Evolutionary conservation across 2,797 vertebrate genomes (phyloP).

Genomic region (Anomalospiza imberbis): DNA sequence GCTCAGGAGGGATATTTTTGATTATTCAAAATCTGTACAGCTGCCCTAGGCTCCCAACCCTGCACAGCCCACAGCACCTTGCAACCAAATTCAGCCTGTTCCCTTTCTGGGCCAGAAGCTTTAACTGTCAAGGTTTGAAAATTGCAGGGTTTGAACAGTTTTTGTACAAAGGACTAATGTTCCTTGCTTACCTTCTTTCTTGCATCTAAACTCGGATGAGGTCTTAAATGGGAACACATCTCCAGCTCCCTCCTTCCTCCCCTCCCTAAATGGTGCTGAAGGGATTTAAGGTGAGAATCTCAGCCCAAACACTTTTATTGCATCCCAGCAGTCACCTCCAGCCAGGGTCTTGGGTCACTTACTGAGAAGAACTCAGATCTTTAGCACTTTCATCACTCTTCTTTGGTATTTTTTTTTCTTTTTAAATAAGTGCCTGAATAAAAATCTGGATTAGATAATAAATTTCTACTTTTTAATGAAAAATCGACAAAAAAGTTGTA

Average conservation of each 20-base stretch:
- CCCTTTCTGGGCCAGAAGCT: neutral
- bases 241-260: neutral
- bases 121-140: neutral
- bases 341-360: neutral
- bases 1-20: neutral
- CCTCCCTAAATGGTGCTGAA: neutral
- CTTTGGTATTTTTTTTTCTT: neutral
- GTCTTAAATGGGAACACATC: neutral
- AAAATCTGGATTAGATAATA: constrained; percentile 4
- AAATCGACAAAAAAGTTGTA: neutral
- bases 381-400: neutral
- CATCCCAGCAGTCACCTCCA: neutral
- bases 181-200: neutral
- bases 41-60: neutral
- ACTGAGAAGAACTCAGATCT: neutral
- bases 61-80: neutral
- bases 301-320: neutral
- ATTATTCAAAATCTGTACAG: neutral
- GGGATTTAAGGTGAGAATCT: neutral
- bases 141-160: neutral
- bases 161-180: neutral
- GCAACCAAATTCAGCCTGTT: neutral
- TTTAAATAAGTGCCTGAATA: neutral
- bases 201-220: neutral
- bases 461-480: constrained; percentile 3